Percentiles rank a stretch among this genome's conserved stretches.
Conservation (phyloP, 1,140 invertebrate genomes). For the Zaprionus gabonicus region DNA sequence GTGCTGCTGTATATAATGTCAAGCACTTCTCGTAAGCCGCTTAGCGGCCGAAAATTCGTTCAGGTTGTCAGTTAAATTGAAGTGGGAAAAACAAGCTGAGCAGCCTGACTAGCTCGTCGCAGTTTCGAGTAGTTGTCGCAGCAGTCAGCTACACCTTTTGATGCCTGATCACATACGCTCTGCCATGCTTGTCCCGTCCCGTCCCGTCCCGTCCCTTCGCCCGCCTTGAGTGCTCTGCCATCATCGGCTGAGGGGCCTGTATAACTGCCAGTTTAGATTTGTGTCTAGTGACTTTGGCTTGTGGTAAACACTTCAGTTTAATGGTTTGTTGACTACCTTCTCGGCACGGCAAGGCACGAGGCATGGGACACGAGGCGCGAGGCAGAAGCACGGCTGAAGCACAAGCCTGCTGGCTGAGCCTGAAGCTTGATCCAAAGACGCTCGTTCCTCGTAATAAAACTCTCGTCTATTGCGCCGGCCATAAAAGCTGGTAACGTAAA, state of each 20-base stretch:
- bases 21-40: conserved; percentile 4
- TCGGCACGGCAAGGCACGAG: conserved; percentile 2
- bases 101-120: conserved; percentile 14
- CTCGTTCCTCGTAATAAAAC: conserved; percentile 72
- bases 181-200: background rate
- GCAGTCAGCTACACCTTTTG: conserved; percentile 43
- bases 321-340: conserved; percentile 78
- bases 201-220: conserved; percentile 15
- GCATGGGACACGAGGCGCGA: no score
- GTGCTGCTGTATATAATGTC: background rate
- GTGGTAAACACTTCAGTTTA: conserved; percentile 82
- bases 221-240: background rate
- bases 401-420: background rate
- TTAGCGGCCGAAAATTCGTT: conserved; percentile 20
- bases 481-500: conserved; percentile 72
- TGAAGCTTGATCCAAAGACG: conserved; percentile 44
- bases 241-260: conserved; percentile 35
- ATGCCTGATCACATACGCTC: conserved; percentile 13
- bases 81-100: conserved; percentile 21
- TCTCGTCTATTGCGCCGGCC: conserved; percentile 67
- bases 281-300: conserved; percentile 77
- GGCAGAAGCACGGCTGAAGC: no score
- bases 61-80: conserved; percentile 40
- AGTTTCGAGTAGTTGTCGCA: conserved; percentile 32
- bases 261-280: conserved; percentile 83